A percentile compares a stretch with the other conserved stretches of the same genome.
These are phyloP conservation scores for Datnioides undecimradiatus DNA, from an alignment of 2,113 vertebrate species.

Conservation along the genomic window DNA sequence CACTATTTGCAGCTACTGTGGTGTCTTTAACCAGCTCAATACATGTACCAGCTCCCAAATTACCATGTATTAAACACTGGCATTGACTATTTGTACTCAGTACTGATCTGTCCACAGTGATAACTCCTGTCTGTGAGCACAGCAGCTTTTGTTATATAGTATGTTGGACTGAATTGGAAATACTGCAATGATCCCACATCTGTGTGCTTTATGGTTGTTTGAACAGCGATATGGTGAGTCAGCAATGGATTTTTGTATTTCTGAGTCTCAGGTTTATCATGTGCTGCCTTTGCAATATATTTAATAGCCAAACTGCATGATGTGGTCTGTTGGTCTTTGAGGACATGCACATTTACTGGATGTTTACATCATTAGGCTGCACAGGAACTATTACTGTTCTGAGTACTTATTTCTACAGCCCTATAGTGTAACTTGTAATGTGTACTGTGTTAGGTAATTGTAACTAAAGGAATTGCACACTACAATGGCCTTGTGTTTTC, in stretches of 20 bases:
- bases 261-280: slow-evolving; percentile 76
- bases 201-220: slow-evolving; percentile 38
- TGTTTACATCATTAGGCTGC: slow-evolving; percentile 59
- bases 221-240: slow-evolving; percentile 29
- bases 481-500: slow-evolving; percentile 18
- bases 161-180: slow-evolving; percentile 28
- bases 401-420: slow-evolving; percentile 25
- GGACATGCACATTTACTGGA: slow-evolving; percentile 43
- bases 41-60: slow-evolving; percentile 34
- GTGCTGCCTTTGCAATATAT: slow-evolving; percentile 66
- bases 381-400: slow-evolving; percentile 34
- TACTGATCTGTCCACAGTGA: slow-evolving; percentile 28
- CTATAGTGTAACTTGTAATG: slow-evolving; percentile 27
- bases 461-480: slow-evolving; percentile 31
- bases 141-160: slow-evolving; percentile 54
- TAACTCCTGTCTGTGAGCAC: slow-evolving; percentile 45
- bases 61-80: slow-evolving; percentile 58
- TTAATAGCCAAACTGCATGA: slow-evolving; percentile 47
- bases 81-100: slow-evolving; percentile 31
- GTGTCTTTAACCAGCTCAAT: slow-evolving; percentile 37
- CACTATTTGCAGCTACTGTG: slow-evolving; percentile 64
- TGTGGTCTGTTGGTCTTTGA: slow-evolving; percentile 44
- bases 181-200: slow-evolving; percentile 40
- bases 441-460: slow-evolving; percentile 24
- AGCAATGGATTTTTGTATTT: slow-evolving; percentile 58